phyloP scores from a whole-genome alignment of 1,140 invertebrate species.

The Drosophila eugracilis region DNA sequence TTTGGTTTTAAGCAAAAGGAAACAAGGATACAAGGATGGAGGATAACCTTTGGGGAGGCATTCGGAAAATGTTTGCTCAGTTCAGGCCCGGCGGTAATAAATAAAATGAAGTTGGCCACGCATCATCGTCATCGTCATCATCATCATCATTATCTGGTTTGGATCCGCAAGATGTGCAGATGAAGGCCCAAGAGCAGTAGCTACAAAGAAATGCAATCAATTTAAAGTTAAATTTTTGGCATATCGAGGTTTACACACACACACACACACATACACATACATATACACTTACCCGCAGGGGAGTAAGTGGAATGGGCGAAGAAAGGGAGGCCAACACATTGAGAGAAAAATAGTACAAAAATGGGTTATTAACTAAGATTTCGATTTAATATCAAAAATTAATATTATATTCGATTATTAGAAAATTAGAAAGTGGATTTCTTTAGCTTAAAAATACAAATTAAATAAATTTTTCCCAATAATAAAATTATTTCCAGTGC shows the following conservation, averaged over 20 bases:
- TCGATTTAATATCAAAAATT: no score
- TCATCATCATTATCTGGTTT: not conserved
- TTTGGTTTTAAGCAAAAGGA: conserved; percentile 38
- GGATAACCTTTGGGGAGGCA: conserved; percentile 48
- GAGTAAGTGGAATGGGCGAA: conserved; percentile 12
- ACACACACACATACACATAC: not conserved
- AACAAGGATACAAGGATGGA: not conserved
- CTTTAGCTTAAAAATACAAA: no score
- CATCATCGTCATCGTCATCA: conserved; percentile 39
- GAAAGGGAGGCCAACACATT: conserved; percentile 13
- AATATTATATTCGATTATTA: no score
- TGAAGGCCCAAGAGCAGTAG: conserved; percentile 33
- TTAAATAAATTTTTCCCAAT: not conserved
- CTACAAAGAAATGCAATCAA: conserved; percentile 65
- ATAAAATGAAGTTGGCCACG: conserved; percentile 66
- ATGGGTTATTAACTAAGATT: not conserved
- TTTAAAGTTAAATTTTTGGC: conserved; percentile 65
- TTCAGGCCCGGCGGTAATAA: conserved; percentile 62
- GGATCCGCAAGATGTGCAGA: conserved; percentile 15
- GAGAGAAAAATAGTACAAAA: not conserved
- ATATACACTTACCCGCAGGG: conserved; percentile 30
- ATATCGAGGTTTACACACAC: conserved; percentile 54
- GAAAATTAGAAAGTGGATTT: no score
- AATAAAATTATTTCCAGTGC: not conserved
- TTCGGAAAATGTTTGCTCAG: conserved; percentile 66